Evolutionary conservation across 2,888 invertebrate species (phyloP).

Genomic region (Drosophila picticornis): DNA sequence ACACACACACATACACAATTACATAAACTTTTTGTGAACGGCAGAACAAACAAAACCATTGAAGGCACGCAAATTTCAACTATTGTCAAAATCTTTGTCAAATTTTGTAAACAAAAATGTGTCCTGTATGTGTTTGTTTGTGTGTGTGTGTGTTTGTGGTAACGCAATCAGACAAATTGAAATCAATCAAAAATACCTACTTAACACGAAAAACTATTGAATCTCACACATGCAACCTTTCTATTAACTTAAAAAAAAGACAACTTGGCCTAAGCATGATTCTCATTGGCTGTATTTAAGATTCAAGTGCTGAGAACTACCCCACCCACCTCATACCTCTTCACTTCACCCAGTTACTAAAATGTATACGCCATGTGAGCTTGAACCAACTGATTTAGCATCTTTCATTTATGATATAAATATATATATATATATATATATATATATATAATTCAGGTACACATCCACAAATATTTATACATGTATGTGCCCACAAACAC

Average conservation of each 20-base stretch:
- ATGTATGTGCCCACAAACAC: not conserved
- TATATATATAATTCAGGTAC: too few species aligned
- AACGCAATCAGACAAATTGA: not conserved
- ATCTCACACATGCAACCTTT: not conserved
- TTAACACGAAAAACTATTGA: not conserved
- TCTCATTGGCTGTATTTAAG: not conserved
- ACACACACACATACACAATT: slow-evolving; percentile 19
- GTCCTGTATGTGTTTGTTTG: not conserved
- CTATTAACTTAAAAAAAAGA: not conserved
- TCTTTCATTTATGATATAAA: slow-evolving; percentile 1
- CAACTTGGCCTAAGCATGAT: not conserved
- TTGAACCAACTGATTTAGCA: not conserved
- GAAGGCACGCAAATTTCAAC: slow-evolving; percentile 77
- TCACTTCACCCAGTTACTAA: not conserved
- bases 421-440: slow-evolving; percentile 8
- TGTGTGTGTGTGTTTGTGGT: not conserved
- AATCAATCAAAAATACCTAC: slow-evolving; percentile 1
- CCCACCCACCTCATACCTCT: not conserved
- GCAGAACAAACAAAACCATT: slow-evolving; percentile 74
- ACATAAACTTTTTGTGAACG: slow-evolving; percentile 55
- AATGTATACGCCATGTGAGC: not conserved
- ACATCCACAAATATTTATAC: not conserved
- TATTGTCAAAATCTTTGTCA: slow-evolving; percentile 77
- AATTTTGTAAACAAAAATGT: slow-evolving; percentile 48
- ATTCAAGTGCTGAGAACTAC: not conserved